Evolutionary conservation across 1,140 invertebrate genomes (phyloP).

Genomic region (Thalassaphorura encarpata): DNA sequence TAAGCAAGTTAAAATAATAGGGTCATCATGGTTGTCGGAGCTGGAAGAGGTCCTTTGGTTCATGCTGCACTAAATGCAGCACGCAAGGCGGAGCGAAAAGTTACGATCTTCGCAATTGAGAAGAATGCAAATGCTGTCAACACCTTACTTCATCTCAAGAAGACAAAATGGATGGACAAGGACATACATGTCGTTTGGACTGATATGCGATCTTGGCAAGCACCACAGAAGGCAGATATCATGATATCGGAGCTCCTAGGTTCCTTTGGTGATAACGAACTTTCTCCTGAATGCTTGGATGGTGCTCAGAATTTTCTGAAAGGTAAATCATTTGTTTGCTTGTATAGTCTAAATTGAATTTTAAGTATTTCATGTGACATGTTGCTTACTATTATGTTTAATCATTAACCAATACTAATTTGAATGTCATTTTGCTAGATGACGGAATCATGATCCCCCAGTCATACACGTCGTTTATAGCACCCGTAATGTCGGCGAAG

Average conservation of each 20-base stretch:
- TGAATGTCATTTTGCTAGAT: conserved; percentile 48
- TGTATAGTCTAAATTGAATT: conserved; percentile 1
- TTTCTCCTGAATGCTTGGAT: conserved; percentile 97
- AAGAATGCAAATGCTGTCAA: conserved; percentile 96
- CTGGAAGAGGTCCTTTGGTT: conserved; percentile 90
- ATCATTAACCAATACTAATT: no score
- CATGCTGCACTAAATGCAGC: conserved; percentile 72
- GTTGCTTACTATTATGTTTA: no score
- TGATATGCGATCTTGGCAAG: conserved; percentile 84
- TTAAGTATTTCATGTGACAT: conserved; percentile 2
- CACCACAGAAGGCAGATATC: conserved; percentile 80
- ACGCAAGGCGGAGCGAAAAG: conserved; percentile 48
- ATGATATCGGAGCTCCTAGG: conserved; percentile 93
- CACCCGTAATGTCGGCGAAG: conserved; percentile 70
- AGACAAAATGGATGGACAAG: conserved; percentile 68
- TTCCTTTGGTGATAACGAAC: conserved; percentile 97
- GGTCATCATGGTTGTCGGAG: conserved; percentile 85
- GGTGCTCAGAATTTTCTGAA: conserved; percentile 82
- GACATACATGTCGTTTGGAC: conserved; percentile 63
- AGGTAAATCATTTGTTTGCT: conserved; percentile 44
- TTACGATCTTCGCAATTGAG: conserved; percentile 87
- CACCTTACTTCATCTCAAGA: conserved; percentile 67
- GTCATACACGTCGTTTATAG: conserved; percentile 82
- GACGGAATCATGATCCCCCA: conserved; percentile 86
- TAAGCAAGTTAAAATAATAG: conserved; percentile 32